These are phyloP conservation scores for Hemicordylus capensis DNA, from an alignment of 2,113 vertebrate species.

Conservation along the genomic window DNA sequence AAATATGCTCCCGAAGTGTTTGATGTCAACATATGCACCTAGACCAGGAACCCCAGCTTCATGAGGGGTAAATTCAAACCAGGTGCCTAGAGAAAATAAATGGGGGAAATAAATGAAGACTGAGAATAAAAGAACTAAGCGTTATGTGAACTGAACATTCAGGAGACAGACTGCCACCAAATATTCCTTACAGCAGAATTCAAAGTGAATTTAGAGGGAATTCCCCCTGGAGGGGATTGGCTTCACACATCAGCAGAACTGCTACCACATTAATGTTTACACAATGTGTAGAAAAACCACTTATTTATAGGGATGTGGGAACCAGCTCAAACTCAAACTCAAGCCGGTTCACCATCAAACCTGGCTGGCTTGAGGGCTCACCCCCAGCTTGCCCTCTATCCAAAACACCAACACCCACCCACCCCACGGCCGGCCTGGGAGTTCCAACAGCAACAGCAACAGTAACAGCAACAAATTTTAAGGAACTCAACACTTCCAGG, in stretches of 20 bases:
- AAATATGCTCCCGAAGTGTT: slow-evolving; percentile 14
- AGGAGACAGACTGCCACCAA: background rate
- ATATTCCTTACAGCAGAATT: too few species aligned
- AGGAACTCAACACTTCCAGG: too few species aligned
- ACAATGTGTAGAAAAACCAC: background rate
- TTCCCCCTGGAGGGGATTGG: background rate
- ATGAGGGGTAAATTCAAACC: slow-evolving; percentile 32
- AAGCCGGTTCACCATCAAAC: too few species aligned
- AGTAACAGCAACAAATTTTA: too few species aligned
- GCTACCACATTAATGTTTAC: background rate
- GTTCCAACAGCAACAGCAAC: too few species aligned
- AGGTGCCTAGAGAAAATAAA: slow-evolving; percentile 6
- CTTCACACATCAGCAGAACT: background rate
- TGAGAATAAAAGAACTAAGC: background rate
- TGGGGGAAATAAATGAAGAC: background rate
- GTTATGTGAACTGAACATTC: background rate
- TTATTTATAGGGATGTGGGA: too few species aligned
- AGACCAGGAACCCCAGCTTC: slow-evolving; percentile 16
- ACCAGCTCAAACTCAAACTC: background rate
- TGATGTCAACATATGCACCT: background rate
- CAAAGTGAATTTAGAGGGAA: too few species aligned
- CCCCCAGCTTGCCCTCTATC: too few species aligned
- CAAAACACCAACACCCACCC: too few species aligned
- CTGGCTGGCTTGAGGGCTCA: too few species aligned
- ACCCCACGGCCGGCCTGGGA: too few species aligned